These are phyloP conservation scores for Mirounga angustirostris DNA, from an alignment of 2,113 vertebrate genomes.

Conservation along the genomic window DNA sequence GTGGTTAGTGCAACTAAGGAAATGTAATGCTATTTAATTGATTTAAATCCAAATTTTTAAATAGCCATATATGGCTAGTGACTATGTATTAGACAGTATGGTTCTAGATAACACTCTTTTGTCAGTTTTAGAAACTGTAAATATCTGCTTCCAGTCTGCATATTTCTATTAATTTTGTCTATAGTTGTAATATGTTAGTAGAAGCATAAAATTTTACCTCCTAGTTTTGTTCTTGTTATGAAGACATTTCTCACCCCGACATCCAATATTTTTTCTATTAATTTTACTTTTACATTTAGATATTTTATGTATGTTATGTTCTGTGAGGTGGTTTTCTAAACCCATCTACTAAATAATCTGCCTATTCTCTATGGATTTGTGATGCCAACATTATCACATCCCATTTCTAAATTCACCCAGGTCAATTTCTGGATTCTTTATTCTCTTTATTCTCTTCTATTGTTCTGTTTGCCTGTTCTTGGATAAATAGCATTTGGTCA, in stretches of 20 bases:
- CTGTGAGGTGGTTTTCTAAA: background rate
- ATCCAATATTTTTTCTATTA: background rate
- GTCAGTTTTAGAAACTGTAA: background rate
- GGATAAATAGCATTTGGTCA: background rate
- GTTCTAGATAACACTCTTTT: background rate
- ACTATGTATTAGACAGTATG: background rate
- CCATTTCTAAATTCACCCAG: background rate
- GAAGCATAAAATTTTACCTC: background rate
- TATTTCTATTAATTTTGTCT: background rate
- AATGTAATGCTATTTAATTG: background rate
- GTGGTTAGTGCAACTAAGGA: background rate
- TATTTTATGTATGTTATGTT: background rate
- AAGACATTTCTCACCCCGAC: background rate
- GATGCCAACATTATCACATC: background rate
- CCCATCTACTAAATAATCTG: background rate
- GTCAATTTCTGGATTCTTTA: background rate
- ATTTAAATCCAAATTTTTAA: slow-evolving; percentile 19
- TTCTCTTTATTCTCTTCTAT: background rate
- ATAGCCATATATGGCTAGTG: background rate
- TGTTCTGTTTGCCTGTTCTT: background rate
- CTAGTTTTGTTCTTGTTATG: background rate
- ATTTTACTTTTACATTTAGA: background rate
- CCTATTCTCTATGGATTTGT: background rate
- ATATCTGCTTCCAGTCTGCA: background rate
- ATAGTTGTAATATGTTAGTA: background rate